A percentile compares a stretch with the other conserved stretches of the same genome.
These are phyloP conservation scores for Petrocephalus schoutedeni DNA, from an alignment of 2,797 vertebrate genomes.

Conservation along the genomic window DNA sequence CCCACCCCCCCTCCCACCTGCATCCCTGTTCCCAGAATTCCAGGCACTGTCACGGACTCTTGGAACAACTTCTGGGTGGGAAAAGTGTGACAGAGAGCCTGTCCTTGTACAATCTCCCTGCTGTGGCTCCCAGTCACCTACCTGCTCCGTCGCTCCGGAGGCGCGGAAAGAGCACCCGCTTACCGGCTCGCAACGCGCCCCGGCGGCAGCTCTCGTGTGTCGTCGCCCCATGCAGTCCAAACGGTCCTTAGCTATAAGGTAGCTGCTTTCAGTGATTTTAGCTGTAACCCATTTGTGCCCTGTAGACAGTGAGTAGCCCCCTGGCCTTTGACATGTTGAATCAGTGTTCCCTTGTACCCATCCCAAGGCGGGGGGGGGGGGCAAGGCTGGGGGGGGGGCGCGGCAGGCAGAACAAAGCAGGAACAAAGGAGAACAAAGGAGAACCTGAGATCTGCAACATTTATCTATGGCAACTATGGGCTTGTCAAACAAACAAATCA, in stretches of 20 bases:
- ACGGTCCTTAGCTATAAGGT: conserved; percentile 54
- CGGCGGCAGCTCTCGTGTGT: conserved; percentile 44
- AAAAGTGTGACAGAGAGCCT: conserved; percentile 25
- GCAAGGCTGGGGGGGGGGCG: too few relatives aligned
- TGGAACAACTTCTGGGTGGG: conserved; percentile 37
- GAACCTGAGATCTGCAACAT: not conserved
- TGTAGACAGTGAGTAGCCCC: conserved; percentile 32
- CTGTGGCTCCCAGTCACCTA: conserved; percentile 38
- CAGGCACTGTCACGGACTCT: conserved; percentile 50
- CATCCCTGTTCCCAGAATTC: conserved; percentile 51
- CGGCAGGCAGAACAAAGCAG: not conserved
- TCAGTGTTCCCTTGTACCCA: not conserved
- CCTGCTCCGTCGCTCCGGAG: conserved; percentile 41
- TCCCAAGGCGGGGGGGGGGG: not conserved
- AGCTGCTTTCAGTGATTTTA: conserved; percentile 59
- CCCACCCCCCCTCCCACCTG: conserved; percentile 44
- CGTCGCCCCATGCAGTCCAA: conserved; percentile 63
- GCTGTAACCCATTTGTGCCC: conserved; percentile 44
- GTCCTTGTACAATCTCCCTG: conserved; percentile 46
- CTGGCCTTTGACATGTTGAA: conserved; percentile 38
- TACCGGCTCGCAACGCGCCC: not conserved
- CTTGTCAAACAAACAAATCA: not conserved
- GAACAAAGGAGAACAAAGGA: not conserved
- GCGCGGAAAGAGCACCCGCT: not conserved
- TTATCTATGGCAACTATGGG: not conserved